These are phyloP conservation scores for Polietes domitor DNA, from an alignment of 2,888 invertebrate genomes.

Conservation along the genomic window DNA sequence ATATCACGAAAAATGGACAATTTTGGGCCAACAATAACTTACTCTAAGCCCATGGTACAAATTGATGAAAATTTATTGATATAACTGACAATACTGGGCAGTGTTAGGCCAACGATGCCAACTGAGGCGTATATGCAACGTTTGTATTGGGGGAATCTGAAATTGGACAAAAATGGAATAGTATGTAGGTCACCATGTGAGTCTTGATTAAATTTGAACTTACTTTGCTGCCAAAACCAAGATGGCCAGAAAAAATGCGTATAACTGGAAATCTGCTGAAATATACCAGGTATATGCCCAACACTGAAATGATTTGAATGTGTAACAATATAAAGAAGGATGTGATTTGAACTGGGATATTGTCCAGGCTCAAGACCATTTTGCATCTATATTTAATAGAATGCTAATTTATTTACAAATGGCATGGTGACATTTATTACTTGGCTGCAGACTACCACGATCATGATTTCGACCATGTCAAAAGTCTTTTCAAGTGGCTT, in stretches of 20 bases:
- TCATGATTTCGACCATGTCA: too few species aligned
- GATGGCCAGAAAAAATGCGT: slow-evolving; percentile 55
- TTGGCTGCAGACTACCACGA: too few species aligned
- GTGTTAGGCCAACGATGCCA: slow-evolving; percentile 1
- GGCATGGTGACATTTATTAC: too few species aligned
- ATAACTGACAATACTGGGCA: slow-evolving; percentile 72
- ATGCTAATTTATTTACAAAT: too few species aligned
- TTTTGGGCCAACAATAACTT: slow-evolving; percentile 50
- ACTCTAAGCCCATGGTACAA: slow-evolving; percentile 76
- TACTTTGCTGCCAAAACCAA: too few species aligned
- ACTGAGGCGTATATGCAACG: slow-evolving; percentile 1
- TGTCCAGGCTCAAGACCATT: too few species aligned
- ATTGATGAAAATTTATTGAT: slow-evolving; percentile 72
- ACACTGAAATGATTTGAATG: slow-evolving; percentile 75
- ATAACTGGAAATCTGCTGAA: slow-evolving; percentile 76
- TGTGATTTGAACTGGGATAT: too few species aligned
- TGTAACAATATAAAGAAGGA: too few species aligned
- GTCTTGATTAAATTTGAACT: not conserved
- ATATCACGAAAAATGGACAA: not conserved
- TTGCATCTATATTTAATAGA: too few species aligned
- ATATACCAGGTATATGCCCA: slow-evolving; percentile 78
- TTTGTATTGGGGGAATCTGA: slow-evolving; percentile 50
- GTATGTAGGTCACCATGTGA: not conserved
- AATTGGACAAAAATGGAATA: not conserved
- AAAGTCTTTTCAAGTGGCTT: too few species aligned